These are phyloP conservation scores for Calephelis virginiensis DNA, from an alignment of 1,140 invertebrate species.

Conservation along the genomic window DNA sequence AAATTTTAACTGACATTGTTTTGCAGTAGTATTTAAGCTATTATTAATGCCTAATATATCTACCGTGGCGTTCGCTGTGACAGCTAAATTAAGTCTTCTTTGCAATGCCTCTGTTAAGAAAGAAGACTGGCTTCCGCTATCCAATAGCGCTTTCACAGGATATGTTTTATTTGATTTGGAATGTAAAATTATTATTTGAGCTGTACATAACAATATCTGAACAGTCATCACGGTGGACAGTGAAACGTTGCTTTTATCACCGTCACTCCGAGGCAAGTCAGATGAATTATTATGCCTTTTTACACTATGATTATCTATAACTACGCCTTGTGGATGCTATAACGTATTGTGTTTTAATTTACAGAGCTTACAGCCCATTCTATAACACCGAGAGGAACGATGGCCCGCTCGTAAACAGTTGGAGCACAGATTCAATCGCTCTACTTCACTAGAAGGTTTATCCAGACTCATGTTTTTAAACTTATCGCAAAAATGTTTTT, in stretches of 20 bases:
- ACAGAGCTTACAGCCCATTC: too few relatives aligned
- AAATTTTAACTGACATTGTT: neutral
- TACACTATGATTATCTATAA: too few relatives aligned
- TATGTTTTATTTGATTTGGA: slow-evolving; percentile 7
- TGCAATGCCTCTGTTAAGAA: slow-evolving; percentile 22
- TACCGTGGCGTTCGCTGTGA: neutral
- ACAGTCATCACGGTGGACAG: neutral
- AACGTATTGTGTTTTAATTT: too few relatives aligned
- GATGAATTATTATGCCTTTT: too few relatives aligned
- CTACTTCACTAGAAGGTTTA: too few relatives aligned
- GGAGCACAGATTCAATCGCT: too few relatives aligned
- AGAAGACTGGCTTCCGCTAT: slow-evolving; percentile 25
- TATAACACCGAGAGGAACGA: too few relatives aligned
- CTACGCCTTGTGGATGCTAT: too few relatives aligned
- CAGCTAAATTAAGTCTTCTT: slow-evolving; percentile 18
- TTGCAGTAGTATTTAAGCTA: neutral
- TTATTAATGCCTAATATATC: slow-evolving; percentile 8
- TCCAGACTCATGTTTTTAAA: too few relatives aligned
- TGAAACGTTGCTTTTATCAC: neutral
- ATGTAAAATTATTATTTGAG: neutral
- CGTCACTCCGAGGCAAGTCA: too few relatives aligned
- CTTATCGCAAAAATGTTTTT: too few relatives aligned
- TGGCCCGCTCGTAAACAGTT: too few relatives aligned
- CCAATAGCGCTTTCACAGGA: slow-evolving; percentile 18
- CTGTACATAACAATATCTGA: neutral